Percentiles rank a stretch among this genome's conserved stretches.
Evolutionary conservation across 1,140 invertebrate genomes (phyloP).

Genomic region (Lucilia sericata): DNA sequence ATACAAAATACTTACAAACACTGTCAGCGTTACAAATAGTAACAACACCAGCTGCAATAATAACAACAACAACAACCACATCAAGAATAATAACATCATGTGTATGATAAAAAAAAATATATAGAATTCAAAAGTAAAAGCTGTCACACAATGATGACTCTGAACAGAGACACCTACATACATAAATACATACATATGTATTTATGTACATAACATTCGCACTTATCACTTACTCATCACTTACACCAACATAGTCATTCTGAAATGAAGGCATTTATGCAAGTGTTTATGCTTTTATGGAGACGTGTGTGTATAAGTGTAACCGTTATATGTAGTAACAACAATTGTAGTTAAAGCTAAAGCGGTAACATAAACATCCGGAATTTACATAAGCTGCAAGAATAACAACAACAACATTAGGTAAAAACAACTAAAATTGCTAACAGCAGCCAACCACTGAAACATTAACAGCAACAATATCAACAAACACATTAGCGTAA

Average conservation of each 20-base stretch:
- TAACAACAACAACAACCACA: neutral
- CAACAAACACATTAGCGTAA: conserved; percentile 4
- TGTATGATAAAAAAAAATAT: conserved; percentile 1
- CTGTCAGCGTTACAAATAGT: neutral
- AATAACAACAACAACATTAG: neutral
- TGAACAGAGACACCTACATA: neutral
- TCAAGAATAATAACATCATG: neutral
- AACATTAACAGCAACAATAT: conserved; percentile 20
- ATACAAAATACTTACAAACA: neutral
- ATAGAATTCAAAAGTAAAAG: conserved; percentile 2
- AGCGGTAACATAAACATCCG: conserved; percentile 26
- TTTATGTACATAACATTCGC: neutral
- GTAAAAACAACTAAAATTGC: neutral
- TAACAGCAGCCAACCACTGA: conserved; percentile 15
- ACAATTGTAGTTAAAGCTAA: conserved; percentile 14
- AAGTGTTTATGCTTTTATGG: neutral
- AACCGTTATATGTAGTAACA: neutral
- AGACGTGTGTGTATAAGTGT: neutral
- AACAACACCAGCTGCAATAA: neutral
- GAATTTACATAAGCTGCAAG: neutral
- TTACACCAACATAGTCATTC: neutral
- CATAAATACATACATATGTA: no score
- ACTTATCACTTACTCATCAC: conserved; percentile 23
- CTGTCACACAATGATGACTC: conserved; percentile 12
- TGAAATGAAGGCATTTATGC: neutral